phyloP scores from a whole-genome alignment of 2,113 vertebrate genomes.

The Sprattus sprattus region DNA sequence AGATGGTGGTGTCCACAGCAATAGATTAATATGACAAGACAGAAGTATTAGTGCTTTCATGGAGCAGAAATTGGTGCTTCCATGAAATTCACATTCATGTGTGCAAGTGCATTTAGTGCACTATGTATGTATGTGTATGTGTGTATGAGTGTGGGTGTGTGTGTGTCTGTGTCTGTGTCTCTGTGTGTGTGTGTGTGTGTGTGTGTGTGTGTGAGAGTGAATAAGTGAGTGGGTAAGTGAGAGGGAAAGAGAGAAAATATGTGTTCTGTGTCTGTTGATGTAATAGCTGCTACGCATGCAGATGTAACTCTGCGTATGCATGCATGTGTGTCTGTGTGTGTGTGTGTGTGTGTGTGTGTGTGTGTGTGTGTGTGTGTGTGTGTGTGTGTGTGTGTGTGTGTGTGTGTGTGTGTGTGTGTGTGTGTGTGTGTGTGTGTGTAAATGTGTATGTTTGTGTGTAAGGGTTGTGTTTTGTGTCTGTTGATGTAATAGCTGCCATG shows the following conservation, averaged over 20 bases:
- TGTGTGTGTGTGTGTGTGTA: neutral
- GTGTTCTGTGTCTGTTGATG: too few relatives aligned
- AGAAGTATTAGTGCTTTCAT: neutral
- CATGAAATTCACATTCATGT: too few relatives aligned
- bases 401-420: neutral
- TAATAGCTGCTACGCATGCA: too few relatives aligned
- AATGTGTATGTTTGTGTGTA: slow-evolving; percentile 21
- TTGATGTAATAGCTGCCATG: neutral
- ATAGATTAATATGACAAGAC: neutral
- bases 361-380: neutral
- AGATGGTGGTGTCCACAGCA: neutral
- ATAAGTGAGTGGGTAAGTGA: neutral
- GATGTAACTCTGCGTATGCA: neutral
- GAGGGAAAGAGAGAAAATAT: neutral
- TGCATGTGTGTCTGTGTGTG: neutral
- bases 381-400: neutral
- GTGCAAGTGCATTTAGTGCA: too few relatives aligned
- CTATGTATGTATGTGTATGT: neutral
- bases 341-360: neutral
- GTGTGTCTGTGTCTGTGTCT: neutral
- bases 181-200: neutral
- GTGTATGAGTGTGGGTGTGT: neutral
- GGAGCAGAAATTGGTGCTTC: neutral
- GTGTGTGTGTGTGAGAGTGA: neutral
- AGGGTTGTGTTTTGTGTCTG: neutral